A percentile compares a stretch with the other conserved stretches of the same genome.
Evolutionary conservation across 2,888 invertebrate species (phyloP).

Genomic region (Trissoscelio sp.): DNA sequence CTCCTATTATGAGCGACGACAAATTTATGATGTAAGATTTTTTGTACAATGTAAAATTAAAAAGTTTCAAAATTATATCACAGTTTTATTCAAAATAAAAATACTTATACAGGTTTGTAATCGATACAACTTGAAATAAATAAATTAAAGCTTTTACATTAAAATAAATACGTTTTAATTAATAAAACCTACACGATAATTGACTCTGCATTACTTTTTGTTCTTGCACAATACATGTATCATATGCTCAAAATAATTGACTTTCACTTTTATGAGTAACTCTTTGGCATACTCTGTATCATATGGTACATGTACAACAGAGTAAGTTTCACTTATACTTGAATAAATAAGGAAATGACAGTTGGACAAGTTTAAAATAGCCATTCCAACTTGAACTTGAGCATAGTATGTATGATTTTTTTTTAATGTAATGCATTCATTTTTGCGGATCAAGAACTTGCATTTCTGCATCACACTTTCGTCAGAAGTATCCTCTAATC

Average conservation of each 20-base stretch:
- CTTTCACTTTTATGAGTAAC: conserved; percentile 21
- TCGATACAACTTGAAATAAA: not conserved
- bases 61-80: not conserved
- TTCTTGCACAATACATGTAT: conserved; percentile 16
- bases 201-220: conserved; percentile 3
- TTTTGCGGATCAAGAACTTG: conserved; percentile 8
- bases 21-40: conserved; percentile 40
- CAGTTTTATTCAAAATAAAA: conserved; percentile 1
- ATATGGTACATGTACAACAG: conserved; percentile 1
- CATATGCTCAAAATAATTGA: conserved; percentile 11
- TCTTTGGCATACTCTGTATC: conserved; percentile 4
- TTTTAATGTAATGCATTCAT: conserved; percentile 4
- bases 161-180: not conserved
- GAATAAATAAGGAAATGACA: conserved; percentile 41
- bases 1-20: conserved; percentile 35
- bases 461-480: conserved; percentile 9
- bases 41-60: not conserved
- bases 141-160: not conserved
- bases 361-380: conserved; percentile 21
- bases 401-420: conserved; percentile 46
- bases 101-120: not conserved
- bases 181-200: not conserved
- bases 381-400: conserved; percentile 42
- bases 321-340: not conserved
- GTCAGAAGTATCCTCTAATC: not conserved